Evolutionary conservation across 1,140 invertebrate species (phyloP).

Genomic region (Hydropsyche tenuis): DNA sequence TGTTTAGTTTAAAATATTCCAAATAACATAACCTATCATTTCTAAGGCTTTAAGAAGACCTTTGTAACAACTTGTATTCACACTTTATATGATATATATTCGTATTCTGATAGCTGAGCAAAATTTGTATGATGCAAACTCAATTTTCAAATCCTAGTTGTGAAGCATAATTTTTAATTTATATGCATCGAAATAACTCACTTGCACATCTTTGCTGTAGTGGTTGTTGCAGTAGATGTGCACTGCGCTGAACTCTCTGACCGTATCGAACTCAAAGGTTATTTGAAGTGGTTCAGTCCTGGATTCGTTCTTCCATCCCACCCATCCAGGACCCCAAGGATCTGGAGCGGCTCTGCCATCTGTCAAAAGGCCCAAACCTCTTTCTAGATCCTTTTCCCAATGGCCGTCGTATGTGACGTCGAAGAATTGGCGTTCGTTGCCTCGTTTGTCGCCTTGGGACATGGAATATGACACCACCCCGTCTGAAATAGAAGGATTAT

Average conservation of each 20-base stretch:
- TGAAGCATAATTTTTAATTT: background rate
- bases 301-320: conserved; percentile 89
- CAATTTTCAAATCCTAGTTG: background rate
- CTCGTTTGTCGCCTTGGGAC: conserved; percentile 82
- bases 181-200: conserved; percentile 51
- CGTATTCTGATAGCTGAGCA: too few species aligned
- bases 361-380: conserved; percentile 90
- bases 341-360: conserved; percentile 71
- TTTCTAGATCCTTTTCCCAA: conserved; percentile 73
- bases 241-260: conserved; percentile 85
- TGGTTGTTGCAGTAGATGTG: conserved; percentile 85
- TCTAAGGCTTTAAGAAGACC: too few species aligned
- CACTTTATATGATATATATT: too few species aligned
- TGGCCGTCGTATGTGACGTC: conserved; percentile 93
- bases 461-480: conserved; percentile 83
- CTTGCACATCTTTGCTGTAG: conserved; percentile 82
- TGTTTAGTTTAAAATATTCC: too few species aligned
- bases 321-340: conserved; percentile 81
- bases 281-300: conserved; percentile 72
- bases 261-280: conserved; percentile 86
- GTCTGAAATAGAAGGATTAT: conserved; percentile 62
- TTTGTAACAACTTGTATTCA: too few species aligned
- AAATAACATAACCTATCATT: too few species aligned
- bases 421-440: conserved; percentile 83
- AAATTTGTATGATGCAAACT: background rate